Percentiles rank a stretch among this genome's conserved stretches.
These are phyloP conservation scores for Prunella fulvescens DNA, from an alignment of 2,113 vertebrate species.

Conservation along the genomic window DNA sequence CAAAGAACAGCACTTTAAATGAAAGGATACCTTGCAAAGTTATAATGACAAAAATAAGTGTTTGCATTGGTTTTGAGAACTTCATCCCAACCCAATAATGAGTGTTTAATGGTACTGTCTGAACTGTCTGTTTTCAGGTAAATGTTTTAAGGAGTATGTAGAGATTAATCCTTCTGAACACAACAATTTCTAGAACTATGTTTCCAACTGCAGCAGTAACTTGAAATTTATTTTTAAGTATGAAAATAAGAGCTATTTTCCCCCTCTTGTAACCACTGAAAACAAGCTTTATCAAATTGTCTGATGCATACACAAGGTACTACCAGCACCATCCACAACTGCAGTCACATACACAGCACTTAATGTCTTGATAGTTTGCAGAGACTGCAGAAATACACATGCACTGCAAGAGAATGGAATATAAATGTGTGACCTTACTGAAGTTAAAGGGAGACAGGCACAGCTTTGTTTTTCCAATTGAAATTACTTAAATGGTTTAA, in stretches of 20 bases:
- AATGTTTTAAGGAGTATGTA: neutral
- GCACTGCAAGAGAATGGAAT: neutral
- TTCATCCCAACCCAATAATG: neutral
- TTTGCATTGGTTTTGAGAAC: neutral
- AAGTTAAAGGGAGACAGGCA: neutral
- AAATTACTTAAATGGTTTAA: conserved; percentile 29
- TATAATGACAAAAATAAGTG: neutral
- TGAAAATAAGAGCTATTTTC: neutral
- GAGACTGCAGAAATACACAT: neutral
- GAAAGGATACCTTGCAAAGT: neutral
- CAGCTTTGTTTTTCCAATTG: neutral
- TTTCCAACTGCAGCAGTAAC: neutral
- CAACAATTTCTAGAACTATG: neutral
- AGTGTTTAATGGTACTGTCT: neutral
- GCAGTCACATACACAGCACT: neutral
- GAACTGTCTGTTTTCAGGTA: neutral
- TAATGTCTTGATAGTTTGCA: neutral
- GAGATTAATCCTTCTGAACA: neutral
- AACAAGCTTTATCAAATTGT: neutral
- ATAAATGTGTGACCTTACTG: neutral
- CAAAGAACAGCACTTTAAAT: neutral
- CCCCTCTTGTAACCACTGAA: neutral
- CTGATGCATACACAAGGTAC: neutral
- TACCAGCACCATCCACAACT: neutral
- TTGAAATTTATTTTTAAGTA: neutral